phyloP scores from a whole-genome alignment of 2,113 vertebrate species.

The Dolichallabes microphthalmus region DNA sequence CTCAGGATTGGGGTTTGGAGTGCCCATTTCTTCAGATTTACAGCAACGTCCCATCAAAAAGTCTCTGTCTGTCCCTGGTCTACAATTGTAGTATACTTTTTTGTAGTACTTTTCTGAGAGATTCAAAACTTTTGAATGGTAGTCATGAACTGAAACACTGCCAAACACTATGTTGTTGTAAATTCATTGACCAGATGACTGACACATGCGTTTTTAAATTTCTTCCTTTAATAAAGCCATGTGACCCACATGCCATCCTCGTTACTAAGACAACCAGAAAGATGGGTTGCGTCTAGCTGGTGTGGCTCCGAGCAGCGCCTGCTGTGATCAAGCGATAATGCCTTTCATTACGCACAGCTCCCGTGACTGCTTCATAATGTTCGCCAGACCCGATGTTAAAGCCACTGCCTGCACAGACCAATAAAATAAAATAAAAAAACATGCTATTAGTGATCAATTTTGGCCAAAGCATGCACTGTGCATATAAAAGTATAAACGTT shows the following conservation, averaged over 20 bases:
- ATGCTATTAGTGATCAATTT: slow-evolving; percentile 5
- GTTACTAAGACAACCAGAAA: slow-evolving; percentile 49
- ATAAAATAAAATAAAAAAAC: neutral
- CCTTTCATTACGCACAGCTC: slow-evolving; percentile 50
- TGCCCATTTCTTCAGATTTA: no score
- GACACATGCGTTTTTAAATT: neutral
- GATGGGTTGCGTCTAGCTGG: slow-evolving; percentile 30
- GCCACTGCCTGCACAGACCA: neutral
- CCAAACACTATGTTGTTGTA: neutral
- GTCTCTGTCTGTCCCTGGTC: no score
- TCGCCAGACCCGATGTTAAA: slow-evolving; percentile 39
- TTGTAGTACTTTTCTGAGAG: no score
- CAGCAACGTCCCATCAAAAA: no score
- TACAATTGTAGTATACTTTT: neutral
- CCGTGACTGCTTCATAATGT: slow-evolving; percentile 45
- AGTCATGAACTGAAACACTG: neutral
- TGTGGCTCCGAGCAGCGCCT: slow-evolving; percentile 37
- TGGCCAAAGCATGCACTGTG: neutral
- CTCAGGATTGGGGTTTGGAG: no score
- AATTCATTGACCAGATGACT: neutral
- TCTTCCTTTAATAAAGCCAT: slow-evolving; percentile 5
- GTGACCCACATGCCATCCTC: slow-evolving; percentile 29
- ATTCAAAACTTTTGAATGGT: no score
- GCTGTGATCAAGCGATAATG: slow-evolving; percentile 55
- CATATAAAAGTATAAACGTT: neutral